These are phyloP conservation scores for Argopecten irradians DNA, from an alignment of 1,140 invertebrate species.

Conservation along the genomic window DNA sequence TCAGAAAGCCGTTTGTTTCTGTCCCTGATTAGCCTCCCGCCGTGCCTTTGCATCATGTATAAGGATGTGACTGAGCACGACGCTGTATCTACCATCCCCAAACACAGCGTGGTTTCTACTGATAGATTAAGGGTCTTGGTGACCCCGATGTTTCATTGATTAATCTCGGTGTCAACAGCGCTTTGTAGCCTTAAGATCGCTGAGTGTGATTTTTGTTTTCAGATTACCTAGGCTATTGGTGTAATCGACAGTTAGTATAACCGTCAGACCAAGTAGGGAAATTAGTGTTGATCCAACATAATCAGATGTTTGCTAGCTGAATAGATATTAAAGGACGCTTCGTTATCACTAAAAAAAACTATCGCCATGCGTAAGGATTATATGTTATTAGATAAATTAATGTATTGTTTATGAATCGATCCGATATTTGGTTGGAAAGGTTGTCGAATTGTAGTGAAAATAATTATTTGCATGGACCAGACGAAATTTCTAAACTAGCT, in stretches of 20 bases:
- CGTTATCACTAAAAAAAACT: not conserved
- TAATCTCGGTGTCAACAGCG: constrained; percentile 5
- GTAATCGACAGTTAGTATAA: not conserved
- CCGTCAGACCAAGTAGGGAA: not conserved
- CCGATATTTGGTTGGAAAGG: not conserved
- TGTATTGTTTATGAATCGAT: not conserved
- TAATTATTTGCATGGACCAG: not conserved
- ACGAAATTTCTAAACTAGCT: not conserved
- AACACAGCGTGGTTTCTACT: not conserved
- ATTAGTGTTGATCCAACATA: not conserved
- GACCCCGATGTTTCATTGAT: constrained; percentile 14
- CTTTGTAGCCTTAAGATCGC: not conserved
- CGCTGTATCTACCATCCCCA: not conserved
- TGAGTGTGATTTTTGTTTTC: not conserved
- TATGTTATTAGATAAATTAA: not conserved
- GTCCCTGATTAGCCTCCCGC: not conserved
- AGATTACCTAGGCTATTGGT: not conserved
- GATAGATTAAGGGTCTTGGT: not conserved
- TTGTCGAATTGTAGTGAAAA: not conserved
- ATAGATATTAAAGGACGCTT: not conserved
- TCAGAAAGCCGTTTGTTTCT: not conserved
- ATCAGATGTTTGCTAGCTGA: not conserved
- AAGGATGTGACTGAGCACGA: not conserved
- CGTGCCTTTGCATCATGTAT: not conserved
- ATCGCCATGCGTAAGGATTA: not conserved